Evolutionary conservation across 2,888 invertebrate species (phyloP), one percentile per base, ranked within the genome.

Genomic region (Seira ritae): DNA sequence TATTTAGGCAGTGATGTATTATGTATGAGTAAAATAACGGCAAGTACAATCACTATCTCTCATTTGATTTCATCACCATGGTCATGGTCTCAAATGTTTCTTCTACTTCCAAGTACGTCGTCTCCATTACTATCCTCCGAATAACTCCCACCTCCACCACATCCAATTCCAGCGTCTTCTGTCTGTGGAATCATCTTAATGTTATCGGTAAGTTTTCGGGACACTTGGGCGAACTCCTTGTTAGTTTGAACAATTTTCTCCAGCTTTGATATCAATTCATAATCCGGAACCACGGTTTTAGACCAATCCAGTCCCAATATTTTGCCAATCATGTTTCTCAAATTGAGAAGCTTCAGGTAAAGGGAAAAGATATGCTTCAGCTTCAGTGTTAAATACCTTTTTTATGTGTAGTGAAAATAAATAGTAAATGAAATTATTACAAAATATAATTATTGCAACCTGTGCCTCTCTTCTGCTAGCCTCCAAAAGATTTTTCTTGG

Each of bases 201-300:
- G 71, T 87, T 88, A 71, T 89, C 89, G 0, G 88, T 87, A 23
- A 89, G 80, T 81, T 96, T 93, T 4, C 96, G 93, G 1, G 96
- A 96, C 2, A 96, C 94, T 89, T 95, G 91, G 0, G 96, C 96
- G 90, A 96, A 96, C 91, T 96, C 96, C 89, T 96, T 95, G 91
- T 96, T 96, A 0, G 96, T 96, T 88, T 96, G 95, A 72, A 96
- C 95, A 88, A 96, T 91, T 90, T 96, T 96, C 91, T 96, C 96
- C 24, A 96, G 92, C 0, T 96, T 93, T 46, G 95, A 94, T 80
- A 95, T 92, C 89, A 95, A 92, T 91, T 95, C 95, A 89, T 95
- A 94, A 91, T 95, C 95, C 0, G 95, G 94, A 22, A 95, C 93
- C 77, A 94, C 94, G 0, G 88, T 88, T 80, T 88, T 85, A 8